A percentile compares a stretch with the other conserved stretches of the same genome.
These are phyloP conservation scores for Montipora foliosa DNA, from an alignment of 64 coral and sea anemone species.

Conservation along the genomic window DNA sequence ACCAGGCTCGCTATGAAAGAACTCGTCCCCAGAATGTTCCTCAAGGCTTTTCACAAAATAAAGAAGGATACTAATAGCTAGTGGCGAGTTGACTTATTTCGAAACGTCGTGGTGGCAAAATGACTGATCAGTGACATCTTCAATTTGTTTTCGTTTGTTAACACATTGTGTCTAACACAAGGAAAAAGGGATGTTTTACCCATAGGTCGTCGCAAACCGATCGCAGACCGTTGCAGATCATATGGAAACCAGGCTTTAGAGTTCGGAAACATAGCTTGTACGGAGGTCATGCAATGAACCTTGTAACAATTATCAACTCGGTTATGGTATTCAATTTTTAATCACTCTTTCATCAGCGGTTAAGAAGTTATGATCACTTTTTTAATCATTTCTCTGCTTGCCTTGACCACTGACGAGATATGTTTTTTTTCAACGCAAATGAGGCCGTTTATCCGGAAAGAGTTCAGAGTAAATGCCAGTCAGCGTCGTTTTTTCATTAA, in stretches of 20 bases:
- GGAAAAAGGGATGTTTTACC: neutral
- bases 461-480: too few species aligned
- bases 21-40: too few species aligned
- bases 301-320: conserved; percentile 22
- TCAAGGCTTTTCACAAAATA: too few species aligned
- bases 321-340: conserved; percentile 43
- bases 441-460: too few species aligned
- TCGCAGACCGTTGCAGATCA: too few species aligned
- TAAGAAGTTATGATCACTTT: neutral
- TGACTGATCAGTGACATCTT: too few species aligned
- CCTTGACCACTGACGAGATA: neutral
- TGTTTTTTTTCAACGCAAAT: neutral
- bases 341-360: conserved; percentile 28
- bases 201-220: neutral
- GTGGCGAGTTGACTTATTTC: too few species aligned
- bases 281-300: neutral
- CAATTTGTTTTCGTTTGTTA: conserved; percentile 17
- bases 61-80: too few species aligned
- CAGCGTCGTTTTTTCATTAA: too few species aligned
- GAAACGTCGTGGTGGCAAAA: too few species aligned
- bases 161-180: conserved; percentile 16
- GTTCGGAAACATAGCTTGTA: neutral
- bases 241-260: too few species aligned
- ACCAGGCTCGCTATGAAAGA: too few species aligned
- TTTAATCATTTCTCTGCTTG: conserved; percentile 22